Base-by-base conservation (phyloP, 2,113 vertebrate species). In the Aegotheles bennettii region DNA sequence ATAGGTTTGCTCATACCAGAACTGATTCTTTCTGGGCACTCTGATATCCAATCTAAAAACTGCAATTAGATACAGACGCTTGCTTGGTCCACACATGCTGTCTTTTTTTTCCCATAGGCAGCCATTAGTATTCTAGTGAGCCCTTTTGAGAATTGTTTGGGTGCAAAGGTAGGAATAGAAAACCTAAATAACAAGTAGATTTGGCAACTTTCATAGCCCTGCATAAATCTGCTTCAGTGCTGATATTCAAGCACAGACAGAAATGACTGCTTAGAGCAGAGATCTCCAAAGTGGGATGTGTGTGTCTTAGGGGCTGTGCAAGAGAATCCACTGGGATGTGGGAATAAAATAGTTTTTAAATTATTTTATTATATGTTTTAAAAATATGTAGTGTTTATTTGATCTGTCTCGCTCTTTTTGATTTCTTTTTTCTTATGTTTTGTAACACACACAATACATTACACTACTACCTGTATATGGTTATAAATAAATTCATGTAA, bases 251-350 rank as follows among this genome's bases (percentile, higher is more conserved):
- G 57, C 11, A 33, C 20, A 64, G 23, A 20, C 10, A 65, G 54
- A 61, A 85, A 45, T n/a, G n/a, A 20, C 19, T 40, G 6, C 54
- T 71, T 74, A 51, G 7, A 87, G 3, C 10, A 57, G 7, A 21
- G 31, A 43, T 43, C 21, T 71, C 50, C 38, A 61, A 31, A 88
- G 38, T 7, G 14, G 31, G 3, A 5, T 21, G 9, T 1, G 1
- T 24, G 20, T 0, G 1, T 61, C 36, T 70, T 19, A 40, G 10
- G 23, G 23, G 12, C 6, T 45, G 42, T 0, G 1, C 13, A 53
- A 71, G 42, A 26, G 25, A 75, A 28, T 23, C 7, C 3, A 13
- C 10, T 63, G 59, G 12, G 25, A 79, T 28, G 2, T 63, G 47
- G 31, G 36, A 75, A 71, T 8, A 82, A 85, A 75, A 90, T 57